A percentile compares a stretch with the other conserved stretches of the same genome.
Conservation (phyloP, 35 echinoderm and acorn worm genomes). For the Diadema setosum region DNA sequence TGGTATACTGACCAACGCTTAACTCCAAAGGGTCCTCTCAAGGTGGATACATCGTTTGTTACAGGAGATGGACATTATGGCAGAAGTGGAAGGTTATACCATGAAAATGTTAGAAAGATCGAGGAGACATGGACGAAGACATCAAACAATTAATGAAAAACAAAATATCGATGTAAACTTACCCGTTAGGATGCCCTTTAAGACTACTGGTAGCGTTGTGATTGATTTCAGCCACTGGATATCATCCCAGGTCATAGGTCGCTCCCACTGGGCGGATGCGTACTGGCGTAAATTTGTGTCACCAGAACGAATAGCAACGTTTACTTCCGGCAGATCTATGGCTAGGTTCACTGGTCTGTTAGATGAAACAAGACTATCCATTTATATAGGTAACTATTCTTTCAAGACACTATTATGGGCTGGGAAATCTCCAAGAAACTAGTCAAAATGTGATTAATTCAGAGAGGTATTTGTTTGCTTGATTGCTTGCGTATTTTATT, state of each 20-base stretch:
- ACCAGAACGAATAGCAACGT: not conserved
- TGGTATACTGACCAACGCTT: not conserved
- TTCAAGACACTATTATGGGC: too few relatives aligned
- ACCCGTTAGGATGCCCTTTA: slow-evolving; percentile 56
- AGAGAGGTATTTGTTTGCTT: too few relatives aligned
- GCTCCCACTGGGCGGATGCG: not conserved
- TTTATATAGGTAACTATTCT: not conserved
- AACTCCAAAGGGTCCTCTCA: not conserved
- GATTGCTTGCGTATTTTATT: too few relatives aligned
- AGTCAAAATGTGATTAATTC: too few relatives aligned
- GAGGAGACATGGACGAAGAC: not conserved
- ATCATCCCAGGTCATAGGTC: slow-evolving; percentile 1
- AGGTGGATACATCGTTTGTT: not conserved
- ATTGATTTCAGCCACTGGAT: slow-evolving; percentile 54
- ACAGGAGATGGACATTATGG: not conserved
- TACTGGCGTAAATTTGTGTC: not conserved
- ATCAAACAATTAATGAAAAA: not conserved
- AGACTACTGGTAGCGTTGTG: not conserved
- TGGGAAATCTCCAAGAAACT: too few relatives aligned
- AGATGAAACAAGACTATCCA: not conserved
- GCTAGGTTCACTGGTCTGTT: not conserved
- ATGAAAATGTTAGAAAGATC: not conserved
- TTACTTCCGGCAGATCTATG: not conserved
- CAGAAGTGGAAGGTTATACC: not conserved
- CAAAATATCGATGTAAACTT: not conserved